Evolutionary conservation across 2,113 vertebrate genomes (phyloP).

Genomic region (Felis chaus): DNA sequence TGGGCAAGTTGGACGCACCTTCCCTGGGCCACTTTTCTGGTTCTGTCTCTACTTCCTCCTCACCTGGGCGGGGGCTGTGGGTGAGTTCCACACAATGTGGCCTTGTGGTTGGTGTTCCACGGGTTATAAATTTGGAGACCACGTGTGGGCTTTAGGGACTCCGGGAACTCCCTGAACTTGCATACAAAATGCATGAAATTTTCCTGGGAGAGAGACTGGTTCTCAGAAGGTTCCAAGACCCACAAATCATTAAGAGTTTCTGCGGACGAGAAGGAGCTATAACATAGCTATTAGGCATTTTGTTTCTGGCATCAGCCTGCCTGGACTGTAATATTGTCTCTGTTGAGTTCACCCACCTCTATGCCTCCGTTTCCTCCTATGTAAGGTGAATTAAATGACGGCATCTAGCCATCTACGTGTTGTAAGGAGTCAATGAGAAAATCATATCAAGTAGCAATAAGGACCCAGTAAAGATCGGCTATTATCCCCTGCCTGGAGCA

Average conservation of each 20-base stretch:
- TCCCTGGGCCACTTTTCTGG: not conserved
- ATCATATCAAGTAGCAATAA: not conserved
- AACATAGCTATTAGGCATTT: not conserved
- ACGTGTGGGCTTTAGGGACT: not conserved
- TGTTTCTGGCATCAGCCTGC: not conserved
- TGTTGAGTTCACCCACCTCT: no score
- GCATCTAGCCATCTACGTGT: not conserved
- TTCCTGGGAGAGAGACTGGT: not conserved
- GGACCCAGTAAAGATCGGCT: not conserved
- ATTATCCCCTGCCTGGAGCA: not conserved
- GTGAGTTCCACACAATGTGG: not conserved
- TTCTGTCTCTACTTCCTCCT: conserved; percentile 19
- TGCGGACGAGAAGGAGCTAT: not conserved
- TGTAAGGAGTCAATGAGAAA: not conserved
- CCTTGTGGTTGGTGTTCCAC: not conserved
- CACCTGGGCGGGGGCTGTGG: not conserved
- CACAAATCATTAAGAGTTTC: not conserved
- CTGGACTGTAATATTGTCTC: not conserved
- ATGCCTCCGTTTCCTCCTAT: conserved; percentile 48
- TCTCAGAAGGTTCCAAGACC: not conserved
- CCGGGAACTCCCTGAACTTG: not conserved
- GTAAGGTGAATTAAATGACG: not conserved
- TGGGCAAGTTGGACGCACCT: conserved; percentile 55
- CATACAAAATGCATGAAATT: not conserved
- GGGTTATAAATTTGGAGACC: not conserved